phyloP scores from a whole-genome alignment of 2,888 invertebrate genomes.

The Sceliomorpha sp. region DNA sequence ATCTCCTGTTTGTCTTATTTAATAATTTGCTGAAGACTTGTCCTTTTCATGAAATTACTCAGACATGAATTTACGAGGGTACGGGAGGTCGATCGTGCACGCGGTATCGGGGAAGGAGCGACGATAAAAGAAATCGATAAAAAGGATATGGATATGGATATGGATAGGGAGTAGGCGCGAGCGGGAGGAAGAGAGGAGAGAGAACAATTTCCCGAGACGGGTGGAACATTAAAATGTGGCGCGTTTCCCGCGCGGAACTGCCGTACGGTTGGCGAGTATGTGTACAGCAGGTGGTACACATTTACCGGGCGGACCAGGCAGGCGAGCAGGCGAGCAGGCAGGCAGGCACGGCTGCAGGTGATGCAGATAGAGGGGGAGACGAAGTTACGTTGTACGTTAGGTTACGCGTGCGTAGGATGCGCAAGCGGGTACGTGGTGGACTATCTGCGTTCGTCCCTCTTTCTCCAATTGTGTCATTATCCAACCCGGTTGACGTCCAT shows the following conservation, averaged over 20 bases:
- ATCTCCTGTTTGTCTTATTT: too few species aligned
- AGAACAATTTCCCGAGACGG: constrained; percentile 2
- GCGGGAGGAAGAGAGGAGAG: constrained; percentile 1
- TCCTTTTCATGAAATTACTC: too few species aligned
- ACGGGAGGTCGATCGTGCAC: too few species aligned
- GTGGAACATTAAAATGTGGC: constrained; percentile 17
- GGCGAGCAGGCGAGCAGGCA: constrained; percentile 38
- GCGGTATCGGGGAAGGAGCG: too few species aligned
- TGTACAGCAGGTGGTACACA: constrained; percentile 61
- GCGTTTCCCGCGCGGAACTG: constrained; percentile 44
- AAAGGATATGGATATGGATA: too few species aligned
- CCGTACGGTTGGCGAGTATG: constrained; percentile 49
- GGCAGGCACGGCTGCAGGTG: constrained; percentile 60
- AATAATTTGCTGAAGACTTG: too few species aligned
- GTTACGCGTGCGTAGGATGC: constrained; percentile 48
- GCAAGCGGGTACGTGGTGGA: constrained; percentile 16
- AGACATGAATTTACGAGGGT: too few species aligned
- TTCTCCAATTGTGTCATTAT: constrained; percentile 16
- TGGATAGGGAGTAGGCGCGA: background rate
- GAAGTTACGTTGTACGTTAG: constrained; percentile 39
- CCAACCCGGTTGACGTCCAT: constrained; percentile 49
- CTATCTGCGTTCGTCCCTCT: constrained; percentile 7
- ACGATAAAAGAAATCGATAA: too few species aligned
- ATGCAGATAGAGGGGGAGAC: constrained; percentile 53
- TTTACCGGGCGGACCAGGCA: constrained; percentile 39